phyloP scores from a whole-genome alignment of 2,797 vertebrate species.

The Uromys caudimaculatus region DNA sequence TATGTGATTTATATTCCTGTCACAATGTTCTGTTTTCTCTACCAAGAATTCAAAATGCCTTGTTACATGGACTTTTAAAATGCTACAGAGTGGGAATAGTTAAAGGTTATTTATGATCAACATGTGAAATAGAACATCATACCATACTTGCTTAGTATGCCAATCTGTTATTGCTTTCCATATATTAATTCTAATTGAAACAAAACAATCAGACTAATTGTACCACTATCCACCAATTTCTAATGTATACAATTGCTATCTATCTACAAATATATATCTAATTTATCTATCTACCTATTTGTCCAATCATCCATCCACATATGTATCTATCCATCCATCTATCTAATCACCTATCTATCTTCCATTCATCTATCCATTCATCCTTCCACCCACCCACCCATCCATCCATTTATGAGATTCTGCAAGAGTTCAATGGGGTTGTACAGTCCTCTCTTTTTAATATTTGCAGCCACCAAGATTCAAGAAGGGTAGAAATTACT shows the following conservation, averaged over 20 bases:
- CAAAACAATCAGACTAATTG: not conserved
- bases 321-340: not conserved
- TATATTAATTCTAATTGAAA: not conserved
- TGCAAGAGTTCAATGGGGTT: not conserved
- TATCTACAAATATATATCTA: too few species aligned
- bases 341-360: not conserved
- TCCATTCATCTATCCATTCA: not conserved
- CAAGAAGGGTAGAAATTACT: not conserved
- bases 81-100: not conserved
- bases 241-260: not conserved
- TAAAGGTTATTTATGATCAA: conserved; percentile 56
- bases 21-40: not conserved
- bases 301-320: not conserved
- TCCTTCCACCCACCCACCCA: too few species aligned
- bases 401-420: not conserved
- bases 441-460: not conserved
- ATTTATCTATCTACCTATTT: not conserved
- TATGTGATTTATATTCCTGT: conserved; percentile 55
- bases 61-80: conserved; percentile 46
- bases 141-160: not conserved
- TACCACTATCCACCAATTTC: not conserved
- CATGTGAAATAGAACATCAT: conserved; percentile 21
- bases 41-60: not conserved
- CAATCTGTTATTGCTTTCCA: not conserved
- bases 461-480: not conserved